Evolutionary conservation across 2,797 vertebrate species (phyloP).

Genomic region (Carcharodon carcharias): DNA sequence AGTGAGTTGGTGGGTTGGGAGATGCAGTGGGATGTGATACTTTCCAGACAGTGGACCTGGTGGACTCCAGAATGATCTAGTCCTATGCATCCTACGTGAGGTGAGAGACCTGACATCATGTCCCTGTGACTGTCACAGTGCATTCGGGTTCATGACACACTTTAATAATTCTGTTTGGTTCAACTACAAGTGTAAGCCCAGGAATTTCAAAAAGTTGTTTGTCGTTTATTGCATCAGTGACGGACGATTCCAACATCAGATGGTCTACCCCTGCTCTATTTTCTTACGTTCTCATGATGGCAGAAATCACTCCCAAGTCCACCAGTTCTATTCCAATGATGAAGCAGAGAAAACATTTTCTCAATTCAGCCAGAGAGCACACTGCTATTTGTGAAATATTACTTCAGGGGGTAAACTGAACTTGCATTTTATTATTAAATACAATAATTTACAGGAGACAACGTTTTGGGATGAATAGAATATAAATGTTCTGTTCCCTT

Average conservation of each 20-base stretch:
- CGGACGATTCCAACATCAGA: too few relatives aligned
- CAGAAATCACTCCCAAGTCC: not conserved
- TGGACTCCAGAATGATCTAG: not conserved
- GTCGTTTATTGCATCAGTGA: not conserved
- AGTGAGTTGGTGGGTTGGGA: not conserved
- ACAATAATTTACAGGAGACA: not conserved
- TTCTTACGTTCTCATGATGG: not conserved
- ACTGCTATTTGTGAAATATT: not conserved
- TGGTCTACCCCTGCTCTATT: not conserved
- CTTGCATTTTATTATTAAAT: conserved; percentile 37
- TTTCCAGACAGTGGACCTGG: not conserved
- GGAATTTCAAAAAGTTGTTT: not conserved
- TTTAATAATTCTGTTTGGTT: not conserved
- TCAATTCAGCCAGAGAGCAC: conserved; percentile 57
- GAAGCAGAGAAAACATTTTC: conserved; percentile 67
- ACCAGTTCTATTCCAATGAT: not conserved
- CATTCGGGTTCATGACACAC: not conserved
- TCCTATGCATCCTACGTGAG: not conserved
- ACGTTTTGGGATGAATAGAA: not conserved
- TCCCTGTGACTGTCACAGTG: not conserved
- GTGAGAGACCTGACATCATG: not conserved
- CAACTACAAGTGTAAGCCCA: too few relatives aligned
- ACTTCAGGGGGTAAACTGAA: not conserved
- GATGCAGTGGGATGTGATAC: not conserved
- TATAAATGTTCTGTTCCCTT: not conserved